A percentile compares a stretch with the other conserved stretches of the same genome.
phyloP scores from a whole-genome alignment of 2,797 vertebrate species.

The Synanceia verrucosa region DNA sequence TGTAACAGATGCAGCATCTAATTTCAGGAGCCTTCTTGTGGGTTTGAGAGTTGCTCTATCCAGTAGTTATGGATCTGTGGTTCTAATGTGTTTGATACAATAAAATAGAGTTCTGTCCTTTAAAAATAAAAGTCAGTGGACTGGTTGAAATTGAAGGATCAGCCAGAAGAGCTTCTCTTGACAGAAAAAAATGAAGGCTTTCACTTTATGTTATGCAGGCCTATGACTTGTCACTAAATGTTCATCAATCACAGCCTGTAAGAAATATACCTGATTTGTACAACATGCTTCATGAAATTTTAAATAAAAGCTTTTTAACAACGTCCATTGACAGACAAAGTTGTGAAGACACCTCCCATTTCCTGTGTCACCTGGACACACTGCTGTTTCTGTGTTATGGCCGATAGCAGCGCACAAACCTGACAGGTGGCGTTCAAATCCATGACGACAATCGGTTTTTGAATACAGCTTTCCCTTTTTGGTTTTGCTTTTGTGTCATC shows the following conservation, averaged over 20 bases:
- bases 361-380: background rate
- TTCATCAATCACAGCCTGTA: background rate
- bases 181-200: background rate
- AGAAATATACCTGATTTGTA: background rate
- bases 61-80: background rate
- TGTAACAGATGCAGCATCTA: background rate
- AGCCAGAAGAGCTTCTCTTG: background rate
- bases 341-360: background rate
- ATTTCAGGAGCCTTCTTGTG: background rate
- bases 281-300: background rate
- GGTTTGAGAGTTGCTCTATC: background rate
- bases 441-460: slow-evolving; percentile 19
- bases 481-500: slow-evolving; percentile 28
- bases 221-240: background rate
- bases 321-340: no score
- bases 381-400: slow-evolving; percentile 11
- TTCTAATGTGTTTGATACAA: background rate
- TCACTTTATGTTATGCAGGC: background rate
- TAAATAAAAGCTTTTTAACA: background rate
- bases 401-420: background rate
- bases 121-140: background rate
- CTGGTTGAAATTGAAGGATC: background rate
- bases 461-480: slow-evolving; percentile 1
- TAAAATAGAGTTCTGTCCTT: background rate
- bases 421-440: background rate